Evolutionary conservation across 2,888 invertebrate genomes (phyloP), one percentile per base, ranked within the genome.

Genomic region (Drosophila anomalata): DNA sequence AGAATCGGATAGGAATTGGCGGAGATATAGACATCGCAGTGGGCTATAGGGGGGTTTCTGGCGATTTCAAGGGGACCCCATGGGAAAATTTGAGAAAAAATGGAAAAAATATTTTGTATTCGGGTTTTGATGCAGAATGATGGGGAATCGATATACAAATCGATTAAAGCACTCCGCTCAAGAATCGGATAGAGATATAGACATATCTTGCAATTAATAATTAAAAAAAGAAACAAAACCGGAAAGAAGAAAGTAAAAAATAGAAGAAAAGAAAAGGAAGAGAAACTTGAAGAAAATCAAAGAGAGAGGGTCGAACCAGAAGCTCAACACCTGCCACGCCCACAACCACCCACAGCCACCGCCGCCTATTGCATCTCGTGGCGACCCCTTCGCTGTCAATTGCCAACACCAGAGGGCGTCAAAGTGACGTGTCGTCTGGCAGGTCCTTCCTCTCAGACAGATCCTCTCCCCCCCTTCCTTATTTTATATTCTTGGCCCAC

Each of bases 371-470:
- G 39, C 54, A 22, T 52, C 42, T 20, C 42, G 11, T 20, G 17
- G 2, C 36, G 44, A 29, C 12, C 52, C n/a, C 20, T 20, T 7
- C 46, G 44, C 66, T 65, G 66, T 65, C 66, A 65, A 65, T 69
- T 60, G 50, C 14, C 33, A 60, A 50, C 60, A 70, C 68, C 68
- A 52, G 33, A 48, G 60, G 52, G 70, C 70, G 68, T 68, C 68
- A 62, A 70, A 70, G 71, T 71, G 62, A 61, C 70, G 62, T 71
- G 72, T 71, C 56, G 58, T 68, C 57, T 68, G 48, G 61, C 61
- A 60, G 61, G 61, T 17, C 54, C 51, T 52, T 33, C 50, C 42
- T 17, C 17, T 17, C 17, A 1, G 17, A 1, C 17, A 17, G 17
- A 17, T 17, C 17, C 17, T 17, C 17, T 17, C 17, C 22, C 0